Evolutionary conservation across 1,140 invertebrate species (phyloP).

Genomic region (Pemphigus obesinymphae): DNA sequence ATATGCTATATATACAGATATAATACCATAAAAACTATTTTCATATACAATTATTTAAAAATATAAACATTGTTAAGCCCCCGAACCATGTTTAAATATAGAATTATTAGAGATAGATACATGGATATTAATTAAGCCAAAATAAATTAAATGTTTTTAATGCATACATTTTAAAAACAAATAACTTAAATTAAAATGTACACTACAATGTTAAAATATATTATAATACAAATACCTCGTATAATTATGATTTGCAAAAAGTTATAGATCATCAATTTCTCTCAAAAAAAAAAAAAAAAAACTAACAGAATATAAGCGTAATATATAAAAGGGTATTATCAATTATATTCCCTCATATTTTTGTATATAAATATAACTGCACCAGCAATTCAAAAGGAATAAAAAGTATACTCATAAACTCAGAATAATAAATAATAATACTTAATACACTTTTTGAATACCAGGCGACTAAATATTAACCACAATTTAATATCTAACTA

Average conservation of each 20-base stretch:
- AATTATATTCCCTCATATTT: background rate
- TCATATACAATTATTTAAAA: conserved; percentile 1
- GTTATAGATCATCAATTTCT: conserved; percentile 28
- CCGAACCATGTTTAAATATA: background rate
- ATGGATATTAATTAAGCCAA: background rate
- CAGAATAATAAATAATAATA: no score
- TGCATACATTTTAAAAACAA: conserved; percentile 26
- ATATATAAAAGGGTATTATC: background rate
- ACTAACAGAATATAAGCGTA: conserved; percentile 28
- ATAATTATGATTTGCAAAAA: conserved; percentile 31
- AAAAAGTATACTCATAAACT: background rate
- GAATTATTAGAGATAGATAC: background rate
- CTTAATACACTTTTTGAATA: background rate
- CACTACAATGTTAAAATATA: conserved; percentile 26
- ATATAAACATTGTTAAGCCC: background rate
- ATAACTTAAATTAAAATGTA: conserved; percentile 2
- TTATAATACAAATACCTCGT: conserved; percentile 40
- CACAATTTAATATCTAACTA: conserved; percentile 4
- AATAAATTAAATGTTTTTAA: conserved; percentile 29
- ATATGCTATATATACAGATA: background rate
- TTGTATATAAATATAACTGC: background rate
- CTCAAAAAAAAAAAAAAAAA: conserved; percentile 15
- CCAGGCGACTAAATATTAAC: conserved; percentile 9
- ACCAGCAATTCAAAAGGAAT: background rate
- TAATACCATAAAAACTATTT: background rate